Evolutionary conservation across 2,888 invertebrate genomes (phyloP).

Genomic region (Mactromeris polynyma): DNA sequence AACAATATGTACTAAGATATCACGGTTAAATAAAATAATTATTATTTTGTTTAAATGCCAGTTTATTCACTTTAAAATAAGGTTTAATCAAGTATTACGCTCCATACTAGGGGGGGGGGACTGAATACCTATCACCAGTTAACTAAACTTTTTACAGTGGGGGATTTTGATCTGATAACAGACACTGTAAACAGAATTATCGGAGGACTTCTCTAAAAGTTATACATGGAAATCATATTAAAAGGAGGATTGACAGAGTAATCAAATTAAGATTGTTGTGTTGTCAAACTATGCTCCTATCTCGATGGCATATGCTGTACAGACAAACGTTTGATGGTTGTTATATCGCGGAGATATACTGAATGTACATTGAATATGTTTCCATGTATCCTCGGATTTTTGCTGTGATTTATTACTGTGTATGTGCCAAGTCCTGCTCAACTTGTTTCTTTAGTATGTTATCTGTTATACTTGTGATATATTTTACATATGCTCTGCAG

Average conservation of each 20-base stretch:
- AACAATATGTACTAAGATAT: too few relatives aligned
- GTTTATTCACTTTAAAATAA: too few relatives aligned
- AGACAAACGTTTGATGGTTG: neutral
- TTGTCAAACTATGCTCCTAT: neutral
- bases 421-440: too few relatives aligned
- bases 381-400: neutral
- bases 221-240: neutral
- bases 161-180: neutral
- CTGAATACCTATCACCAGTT: neutral
- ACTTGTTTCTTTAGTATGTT: too few relatives aligned
- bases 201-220: neutral
- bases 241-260: neutral
- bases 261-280: neutral
- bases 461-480: too few relatives aligned
- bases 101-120: too few relatives aligned
- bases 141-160: neutral
- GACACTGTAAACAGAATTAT: neutral
- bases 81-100: too few relatives aligned
- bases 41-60: too few relatives aligned
- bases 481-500: too few relatives aligned
- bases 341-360: neutral
- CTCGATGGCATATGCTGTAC: neutral
- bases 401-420: neutral
- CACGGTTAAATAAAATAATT: too few relatives aligned
- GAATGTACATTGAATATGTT: neutral